Conservation (phyloP, 1,140 invertebrate genomes). For the Drosophila persimilis region DNA sequence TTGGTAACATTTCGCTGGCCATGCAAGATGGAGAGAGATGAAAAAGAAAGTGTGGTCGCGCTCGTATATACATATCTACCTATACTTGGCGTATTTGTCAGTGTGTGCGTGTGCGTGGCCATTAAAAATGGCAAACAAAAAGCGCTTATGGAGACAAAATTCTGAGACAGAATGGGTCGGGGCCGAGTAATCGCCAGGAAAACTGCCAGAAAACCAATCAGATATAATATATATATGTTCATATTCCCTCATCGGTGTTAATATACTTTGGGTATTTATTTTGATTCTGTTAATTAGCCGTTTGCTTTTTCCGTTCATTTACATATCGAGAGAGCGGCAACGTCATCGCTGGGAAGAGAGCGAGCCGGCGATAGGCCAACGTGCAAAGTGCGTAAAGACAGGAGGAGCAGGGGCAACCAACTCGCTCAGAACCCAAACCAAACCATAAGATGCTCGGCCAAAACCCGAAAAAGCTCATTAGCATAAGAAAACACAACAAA, state of each 20-base stretch:
- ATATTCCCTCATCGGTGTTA: constrained; percentile 3
- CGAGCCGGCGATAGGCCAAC: neutral
- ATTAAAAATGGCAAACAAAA: constrained; percentile 69
- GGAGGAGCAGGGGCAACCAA: too few relatives aligned
- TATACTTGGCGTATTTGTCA: constrained; percentile 7
- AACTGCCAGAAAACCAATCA: constrained; percentile 21
- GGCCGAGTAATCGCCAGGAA: neutral
- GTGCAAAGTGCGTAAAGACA: constrained; percentile 16
- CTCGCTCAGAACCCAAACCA: too few relatives aligned
- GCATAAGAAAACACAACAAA: constrained; percentile 74
- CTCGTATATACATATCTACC: constrained; percentile 34
- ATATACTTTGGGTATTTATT: constrained; percentile 59
- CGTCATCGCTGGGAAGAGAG: constrained; percentile 3
- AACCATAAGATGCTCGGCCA: constrained; percentile 35
- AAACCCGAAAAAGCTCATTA: constrained; percentile 65
- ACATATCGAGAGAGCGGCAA: constrained; percentile 37
- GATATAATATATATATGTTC: constrained; percentile 21
- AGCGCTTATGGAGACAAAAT: constrained; percentile 48
- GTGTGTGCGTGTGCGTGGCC: constrained; percentile 47
- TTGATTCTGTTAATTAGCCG: constrained; percentile 63
- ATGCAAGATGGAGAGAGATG: constrained; percentile 50
- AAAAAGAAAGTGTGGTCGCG: constrained; percentile 74
- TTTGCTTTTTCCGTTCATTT: constrained; percentile 53
- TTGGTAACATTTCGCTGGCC: constrained; percentile 20
- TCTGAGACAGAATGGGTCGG: constrained; percentile 11